Percentiles rank a stretch among this genome's conserved stretches.
These are phyloP conservation scores for Myiothlypis chrysogaster DNA, from an alignment of 2,797 vertebrate genomes.

Conservation along the genomic window DNA sequence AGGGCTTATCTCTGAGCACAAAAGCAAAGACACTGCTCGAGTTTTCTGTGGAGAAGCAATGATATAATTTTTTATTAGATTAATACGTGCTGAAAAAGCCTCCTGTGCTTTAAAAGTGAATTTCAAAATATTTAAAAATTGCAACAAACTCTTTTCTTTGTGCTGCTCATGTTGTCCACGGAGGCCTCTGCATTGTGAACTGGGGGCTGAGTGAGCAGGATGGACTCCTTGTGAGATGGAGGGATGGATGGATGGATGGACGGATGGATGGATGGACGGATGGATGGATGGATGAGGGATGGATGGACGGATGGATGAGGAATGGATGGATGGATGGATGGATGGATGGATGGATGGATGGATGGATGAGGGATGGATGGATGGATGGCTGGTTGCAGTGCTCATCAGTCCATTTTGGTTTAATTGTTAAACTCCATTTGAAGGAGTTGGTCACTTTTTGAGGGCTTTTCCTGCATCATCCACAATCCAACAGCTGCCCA, in stretches of 20 bases:
- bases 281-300: not conserved
- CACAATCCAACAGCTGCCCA: not conserved
- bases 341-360: not conserved
- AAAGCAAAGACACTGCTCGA: not conserved
- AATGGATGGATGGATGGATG: not conserved
- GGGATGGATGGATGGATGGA: too few relatives aligned
- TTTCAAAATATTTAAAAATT: not conserved
- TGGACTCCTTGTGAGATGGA: not conserved
- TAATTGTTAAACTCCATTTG: conserved; percentile 47
- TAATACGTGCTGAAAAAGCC: not conserved
- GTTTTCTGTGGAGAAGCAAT: not conserved
- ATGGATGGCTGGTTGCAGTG: not conserved
- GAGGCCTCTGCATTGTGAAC: not conserved
- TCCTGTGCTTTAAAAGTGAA: not conserved
- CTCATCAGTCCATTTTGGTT: conserved; percentile 53
- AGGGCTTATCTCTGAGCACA: not conserved
- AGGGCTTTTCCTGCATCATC: not conserved
- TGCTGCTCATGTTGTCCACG: not conserved
- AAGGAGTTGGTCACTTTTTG: not conserved
- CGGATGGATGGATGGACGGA: not conserved
- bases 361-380: not conserved
- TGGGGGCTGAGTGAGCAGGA: conserved; percentile 45
- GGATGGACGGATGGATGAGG: not conserved
- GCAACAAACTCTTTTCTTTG: not conserved
- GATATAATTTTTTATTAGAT: not conserved